Evolutionary conservation across 2,888 invertebrate species (phyloP).

Genomic region (Athalia cordata): DNA sequence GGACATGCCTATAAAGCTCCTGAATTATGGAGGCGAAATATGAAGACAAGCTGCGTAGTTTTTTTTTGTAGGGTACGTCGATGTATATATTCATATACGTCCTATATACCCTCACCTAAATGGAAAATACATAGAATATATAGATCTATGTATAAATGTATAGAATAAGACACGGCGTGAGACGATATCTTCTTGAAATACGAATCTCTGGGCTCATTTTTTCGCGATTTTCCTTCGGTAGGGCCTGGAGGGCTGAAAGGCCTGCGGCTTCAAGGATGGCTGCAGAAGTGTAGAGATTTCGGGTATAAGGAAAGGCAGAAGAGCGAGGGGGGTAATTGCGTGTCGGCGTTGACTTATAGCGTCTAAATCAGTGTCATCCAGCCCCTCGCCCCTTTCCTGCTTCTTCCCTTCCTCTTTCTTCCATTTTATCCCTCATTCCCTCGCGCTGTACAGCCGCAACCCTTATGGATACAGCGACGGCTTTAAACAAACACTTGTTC

Average conservation of each 20-base stretch:
- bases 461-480: constrained; percentile 36
- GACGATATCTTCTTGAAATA: constrained; percentile 46
- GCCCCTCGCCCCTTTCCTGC: constrained; percentile 46
- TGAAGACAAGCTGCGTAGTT: constrained; percentile 36
- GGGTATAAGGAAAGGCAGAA: constrained; percentile 38
- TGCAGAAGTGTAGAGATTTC: constrained; percentile 22
- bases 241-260: constrained; percentile 34
- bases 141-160: constrained; percentile 4
- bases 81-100: neutral
- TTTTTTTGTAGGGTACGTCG: no score
- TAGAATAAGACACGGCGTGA: constrained; percentile 32
- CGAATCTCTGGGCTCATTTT: constrained; percentile 51
- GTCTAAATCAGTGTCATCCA: constrained; percentile 69
- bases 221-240: constrained; percentile 52
- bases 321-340: constrained; percentile 65
- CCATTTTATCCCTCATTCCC: neutral
- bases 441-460: constrained; percentile 10
- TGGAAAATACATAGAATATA: neutral
- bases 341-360: constrained; percentile 71
- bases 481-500: constrained; percentile 42
- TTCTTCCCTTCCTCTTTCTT: neutral
- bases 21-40: constrained; percentile 32
- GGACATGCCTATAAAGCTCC: constrained; percentile 26
- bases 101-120: neutral
- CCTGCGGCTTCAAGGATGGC: constrained; percentile 45